These are phyloP conservation scores for Epinephelus awoara DNA, from an alignment of 2,797 vertebrate species.

Conservation along the genomic window DNA sequence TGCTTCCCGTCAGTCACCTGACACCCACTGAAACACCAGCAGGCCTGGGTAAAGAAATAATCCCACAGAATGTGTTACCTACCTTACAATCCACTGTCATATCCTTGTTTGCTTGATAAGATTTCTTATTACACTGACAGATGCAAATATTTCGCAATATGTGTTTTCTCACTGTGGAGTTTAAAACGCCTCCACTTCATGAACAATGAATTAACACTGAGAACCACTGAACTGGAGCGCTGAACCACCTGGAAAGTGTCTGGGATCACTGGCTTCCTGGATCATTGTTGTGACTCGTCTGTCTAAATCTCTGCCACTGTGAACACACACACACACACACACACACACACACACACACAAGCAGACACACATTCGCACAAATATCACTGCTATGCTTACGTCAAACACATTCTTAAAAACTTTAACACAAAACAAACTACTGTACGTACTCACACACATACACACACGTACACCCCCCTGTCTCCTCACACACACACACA, in stretches of 20 bases:
- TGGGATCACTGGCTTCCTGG: conserved; percentile 76
- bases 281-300: conserved; percentile 81
- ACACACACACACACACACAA: conserved; percentile 23
- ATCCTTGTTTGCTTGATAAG: background rate
- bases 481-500: conserved; percentile 10
- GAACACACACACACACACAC: conserved; percentile 16
- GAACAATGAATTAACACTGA: conserved; percentile 28
- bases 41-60: conserved; percentile 1
- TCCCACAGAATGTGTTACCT: background rate
- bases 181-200: conserved; percentile 25
- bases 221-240: conserved; percentile 48
- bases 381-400: conserved; percentile 30
- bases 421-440: conserved; percentile 46
- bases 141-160: conserved; percentile 11
- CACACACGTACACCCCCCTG: conserved; percentile 19
- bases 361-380: conserved; percentile 3
- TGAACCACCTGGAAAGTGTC: conserved; percentile 60
- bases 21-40: conserved; percentile 17
- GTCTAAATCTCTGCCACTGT: conserved; percentile 49
- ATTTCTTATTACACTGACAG: background rate
- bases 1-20: conserved; percentile 38
- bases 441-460: conserved; percentile 12
- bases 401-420: conserved; percentile 37
- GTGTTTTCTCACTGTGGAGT: conserved; percentile 6
- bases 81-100: background rate